Conservation (phyloP, 2,113 vertebrate genomes). For the Scytalopus superciliaris region DNA sequence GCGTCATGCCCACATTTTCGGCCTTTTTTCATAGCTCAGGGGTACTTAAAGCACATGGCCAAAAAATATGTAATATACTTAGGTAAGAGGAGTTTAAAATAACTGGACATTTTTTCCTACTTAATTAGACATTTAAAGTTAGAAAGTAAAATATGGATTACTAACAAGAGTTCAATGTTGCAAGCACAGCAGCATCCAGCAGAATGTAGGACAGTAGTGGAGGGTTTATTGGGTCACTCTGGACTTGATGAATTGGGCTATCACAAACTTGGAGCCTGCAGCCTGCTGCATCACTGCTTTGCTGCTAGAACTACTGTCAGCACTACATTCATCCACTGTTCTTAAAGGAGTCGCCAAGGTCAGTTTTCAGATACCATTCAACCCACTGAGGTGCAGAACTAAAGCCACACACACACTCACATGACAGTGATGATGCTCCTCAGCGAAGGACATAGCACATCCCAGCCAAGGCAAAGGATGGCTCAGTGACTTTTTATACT, state of each 20-base stretch:
- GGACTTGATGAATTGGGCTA: not conserved
- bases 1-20: not conserved
- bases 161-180: not conserved
- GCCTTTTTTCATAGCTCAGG: not conserved
- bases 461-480: not conserved
- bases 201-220: not conserved
- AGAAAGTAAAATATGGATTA: not conserved
- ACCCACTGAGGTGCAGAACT: not conserved
- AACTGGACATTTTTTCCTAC: not conserved
- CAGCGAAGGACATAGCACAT: not conserved
- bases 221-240: not conserved
- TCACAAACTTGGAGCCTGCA: not conserved
- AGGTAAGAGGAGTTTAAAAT: not conserved
- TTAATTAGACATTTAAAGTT: not conserved
- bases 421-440: rapidly evolving
- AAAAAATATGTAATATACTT: not conserved
- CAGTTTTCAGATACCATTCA: not conserved
- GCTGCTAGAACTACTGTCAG: not conserved
- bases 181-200: not conserved
- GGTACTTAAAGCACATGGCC: not conserved
- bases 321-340: not conserved
- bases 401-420: not conserved
- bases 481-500: not conserved
- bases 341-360: not conserved
- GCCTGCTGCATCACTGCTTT: not conserved